phyloP scores from a whole-genome alignment of 35 echinoderm and acorn worm genomes.

The Anneissia japonica region DNA sequence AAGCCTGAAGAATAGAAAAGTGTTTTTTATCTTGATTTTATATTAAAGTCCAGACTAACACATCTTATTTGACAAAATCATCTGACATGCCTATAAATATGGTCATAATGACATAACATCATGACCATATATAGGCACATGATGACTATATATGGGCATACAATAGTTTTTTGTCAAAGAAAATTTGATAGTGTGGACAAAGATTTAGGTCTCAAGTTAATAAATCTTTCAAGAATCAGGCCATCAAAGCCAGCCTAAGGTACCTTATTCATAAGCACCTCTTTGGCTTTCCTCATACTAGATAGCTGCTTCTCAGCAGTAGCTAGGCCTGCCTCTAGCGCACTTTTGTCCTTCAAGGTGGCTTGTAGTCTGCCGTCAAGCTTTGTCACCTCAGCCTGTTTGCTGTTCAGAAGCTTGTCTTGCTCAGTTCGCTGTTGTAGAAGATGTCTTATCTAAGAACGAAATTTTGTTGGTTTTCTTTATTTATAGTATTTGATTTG shows the following conservation, averaged over 20 bases:
- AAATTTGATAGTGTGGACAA: too few species aligned
- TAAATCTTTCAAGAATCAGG: background rate
- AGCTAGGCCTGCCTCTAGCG: background rate
- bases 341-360: background rate
- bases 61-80: too few species aligned
- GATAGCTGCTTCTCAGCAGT: background rate
- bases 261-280: constrained; percentile 7
- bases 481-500: too few species aligned
- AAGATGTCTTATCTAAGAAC: background rate
- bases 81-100: too few species aligned
- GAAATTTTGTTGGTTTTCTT: too few species aligned
- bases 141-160: background rate
- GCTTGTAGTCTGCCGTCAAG: background rate
- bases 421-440: background rate
- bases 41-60: too few species aligned
- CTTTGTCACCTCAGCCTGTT: background rate
- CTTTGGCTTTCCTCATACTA: background rate
- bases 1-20: too few species aligned
- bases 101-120: background rate
- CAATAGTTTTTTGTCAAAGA: background rate
- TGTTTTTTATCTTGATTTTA: too few species aligned
- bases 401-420: background rate
- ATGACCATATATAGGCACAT: background rate
- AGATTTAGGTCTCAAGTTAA: background rate
- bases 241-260: background rate